Conservation (phyloP, 2,113 vertebrate species). For the Octodon degus region DNA sequence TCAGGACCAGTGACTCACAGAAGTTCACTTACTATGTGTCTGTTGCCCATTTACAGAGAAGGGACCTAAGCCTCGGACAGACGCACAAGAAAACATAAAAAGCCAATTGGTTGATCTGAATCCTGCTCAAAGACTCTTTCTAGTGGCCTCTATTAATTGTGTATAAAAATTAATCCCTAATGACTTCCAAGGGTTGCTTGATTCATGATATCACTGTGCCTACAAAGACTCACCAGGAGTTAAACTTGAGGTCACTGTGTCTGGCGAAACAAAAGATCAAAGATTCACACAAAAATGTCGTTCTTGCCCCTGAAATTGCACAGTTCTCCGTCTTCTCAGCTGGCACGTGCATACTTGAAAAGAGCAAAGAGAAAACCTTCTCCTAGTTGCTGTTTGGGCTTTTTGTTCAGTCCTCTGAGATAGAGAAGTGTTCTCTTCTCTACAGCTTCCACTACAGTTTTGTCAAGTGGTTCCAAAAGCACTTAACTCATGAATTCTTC, state of each 20-base stretch:
- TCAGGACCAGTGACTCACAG: no score
- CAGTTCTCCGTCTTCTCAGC: constrained; percentile 55
- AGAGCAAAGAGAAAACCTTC: constrained; percentile 37
- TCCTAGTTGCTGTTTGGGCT: constrained; percentile 15
- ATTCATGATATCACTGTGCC: not conserved
- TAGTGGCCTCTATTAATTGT: not conserved
- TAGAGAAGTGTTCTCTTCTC: constrained; percentile 41
- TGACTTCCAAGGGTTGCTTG: not conserved
- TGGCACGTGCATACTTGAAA: constrained; percentile 64
- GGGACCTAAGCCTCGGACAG: no score
- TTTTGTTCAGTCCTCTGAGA: constrained; percentile 53
- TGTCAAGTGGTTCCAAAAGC: constrained; percentile 55
- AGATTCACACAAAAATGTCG: not conserved
- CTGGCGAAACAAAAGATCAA: constrained; percentile 13
- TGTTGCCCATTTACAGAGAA: no score
- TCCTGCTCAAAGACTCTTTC: no score
- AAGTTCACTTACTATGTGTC: no score
- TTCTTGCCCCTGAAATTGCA: not conserved
- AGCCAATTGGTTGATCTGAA: no score
- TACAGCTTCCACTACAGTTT: constrained; percentile 48
- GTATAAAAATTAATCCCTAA: constrained; percentile 44
- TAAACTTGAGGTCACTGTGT: not conserved
- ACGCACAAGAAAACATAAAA: no score
- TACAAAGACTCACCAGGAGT: not conserved
- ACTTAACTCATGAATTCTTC: constrained; percentile 43